Evolutionary conservation across 2,888 invertebrate genomes (phyloP), one percentile per base, ranked within the genome.

Genomic region (Noctua janthina): DNA sequence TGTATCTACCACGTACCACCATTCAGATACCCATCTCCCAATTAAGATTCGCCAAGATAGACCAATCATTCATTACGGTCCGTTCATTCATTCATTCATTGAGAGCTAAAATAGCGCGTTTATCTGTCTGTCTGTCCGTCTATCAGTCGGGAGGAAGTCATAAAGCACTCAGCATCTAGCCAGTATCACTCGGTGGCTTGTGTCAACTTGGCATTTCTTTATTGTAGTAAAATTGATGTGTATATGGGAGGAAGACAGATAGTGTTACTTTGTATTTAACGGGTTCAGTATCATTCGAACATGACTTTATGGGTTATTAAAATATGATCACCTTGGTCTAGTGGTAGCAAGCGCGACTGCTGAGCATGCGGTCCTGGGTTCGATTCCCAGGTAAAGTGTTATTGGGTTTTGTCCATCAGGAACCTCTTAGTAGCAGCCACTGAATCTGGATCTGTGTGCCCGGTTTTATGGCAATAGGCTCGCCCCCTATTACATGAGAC

Each of bases 151-250:
- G 90, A 95, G 96, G 96, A 96, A 96, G 96, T 93, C 93, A 95
- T 96, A 96, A 96, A 96, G 76, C 94, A 96, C 92, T 96, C 96
- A 91, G 81, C 90, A 82, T 79, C 79, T 74, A 83, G 88, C 86
- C 88, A 92, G 93, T 93, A 95, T 96, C 95, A 93, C 92, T 93
- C 93, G 91, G 91, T 93, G 92, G 89, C 91, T 86, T 90, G 83
- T 92, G 93, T 92, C 94, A 92, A 92, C 92, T 92, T 85, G 88
- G 71, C 86, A 90, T 92, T 92, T 92, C 93, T 93, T 93, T 93
- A 92, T 88, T 91, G 91, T 91, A 89, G 74, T 82, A 46, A 82
- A 84, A 79, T 69, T 82, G 71, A 75, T 80, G 74, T 39, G 88
- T 86, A 84, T 87, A 85, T 84, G 87, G 78, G 23, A 72, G 79